A percentile compares a stretch with the other conserved stretches of the same genome.
phyloP scores from a whole-genome alignment of 30 jellyfish, hydroid and myxozoan genomes.

The Aurelia aurita complex sp. Pacific region DNA sequence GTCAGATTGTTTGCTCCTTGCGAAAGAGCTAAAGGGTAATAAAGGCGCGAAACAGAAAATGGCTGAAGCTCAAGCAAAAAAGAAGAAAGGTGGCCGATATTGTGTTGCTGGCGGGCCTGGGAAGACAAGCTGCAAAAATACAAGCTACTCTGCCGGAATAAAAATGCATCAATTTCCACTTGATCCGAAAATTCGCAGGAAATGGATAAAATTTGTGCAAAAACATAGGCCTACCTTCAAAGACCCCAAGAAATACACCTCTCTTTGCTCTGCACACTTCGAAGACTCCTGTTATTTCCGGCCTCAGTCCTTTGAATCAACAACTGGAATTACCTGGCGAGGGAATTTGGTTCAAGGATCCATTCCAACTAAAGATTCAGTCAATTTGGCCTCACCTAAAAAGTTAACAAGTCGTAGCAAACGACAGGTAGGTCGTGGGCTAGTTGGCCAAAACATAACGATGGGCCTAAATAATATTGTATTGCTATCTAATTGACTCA shows the following conservation, averaged over 20 bases:
- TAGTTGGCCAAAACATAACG: too few relatives aligned
- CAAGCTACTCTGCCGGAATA: conserved; percentile 44
- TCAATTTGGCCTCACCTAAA: conserved; percentile 26
- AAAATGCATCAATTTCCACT: conserved; percentile 47
- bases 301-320: not conserved
- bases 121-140: conserved; percentile 42
- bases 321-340: conserved; percentile 32
- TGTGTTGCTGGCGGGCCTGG: conserved; percentile 62
- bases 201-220: conserved; percentile 47
- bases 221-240: conserved; percentile 39
- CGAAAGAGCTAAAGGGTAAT: too few relatives aligned
- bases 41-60: too few relatives aligned
- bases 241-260: conserved; percentile 28
- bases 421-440: conserved; percentile 7
- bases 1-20: too few relatives aligned
- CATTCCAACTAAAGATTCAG: conserved; percentile 46
- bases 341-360: conserved; percentile 32
- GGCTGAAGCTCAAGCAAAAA: not conserved
- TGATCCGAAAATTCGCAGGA: conserved; percentile 6
- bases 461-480: too few relatives aligned
- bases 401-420: conserved; percentile 20
- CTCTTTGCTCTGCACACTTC: conserved; percentile 47
- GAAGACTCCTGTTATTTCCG: conserved; percentile 30
- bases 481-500: too few relatives aligned
- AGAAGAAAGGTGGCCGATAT: conserved; percentile 56